Conservation (phyloP, 2,113 vertebrate genomes). For the Calyptomena viridis region DNA sequence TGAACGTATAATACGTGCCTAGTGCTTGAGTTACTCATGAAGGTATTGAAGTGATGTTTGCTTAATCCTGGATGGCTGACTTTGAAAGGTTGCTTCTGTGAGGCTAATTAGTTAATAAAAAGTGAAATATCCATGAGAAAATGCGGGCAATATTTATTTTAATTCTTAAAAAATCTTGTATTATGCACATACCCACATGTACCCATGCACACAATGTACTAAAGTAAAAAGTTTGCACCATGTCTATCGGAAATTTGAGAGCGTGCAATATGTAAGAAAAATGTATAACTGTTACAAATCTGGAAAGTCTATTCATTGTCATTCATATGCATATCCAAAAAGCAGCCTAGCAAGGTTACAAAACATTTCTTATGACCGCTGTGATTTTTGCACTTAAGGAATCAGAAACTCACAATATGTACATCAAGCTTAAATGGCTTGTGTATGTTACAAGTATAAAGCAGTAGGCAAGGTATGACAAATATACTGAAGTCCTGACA, state of each 20-base stretch:
- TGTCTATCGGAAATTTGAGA: constrained; percentile 23
- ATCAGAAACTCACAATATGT: constrained; percentile 46
- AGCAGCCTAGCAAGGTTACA: constrained; percentile 56
- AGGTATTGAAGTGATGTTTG: not conserved
- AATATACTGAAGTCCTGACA: constrained; percentile 47
- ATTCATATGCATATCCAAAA: constrained; percentile 44
- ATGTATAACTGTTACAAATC: constrained; percentile 30
- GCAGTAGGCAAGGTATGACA: constrained; percentile 32
- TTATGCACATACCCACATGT: not conserved
- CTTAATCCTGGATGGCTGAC: not conserved
- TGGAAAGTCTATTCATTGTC: constrained; percentile 7
- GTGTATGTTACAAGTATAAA: constrained; percentile 66
- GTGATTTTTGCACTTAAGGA: constrained; percentile 54
- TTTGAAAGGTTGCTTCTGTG: not conserved
- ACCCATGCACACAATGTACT: not conserved
- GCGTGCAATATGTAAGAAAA: constrained; percentile 46
- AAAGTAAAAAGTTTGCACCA: constrained; percentile 46
- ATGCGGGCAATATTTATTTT: constrained; percentile 5
- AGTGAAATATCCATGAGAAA: not conserved
- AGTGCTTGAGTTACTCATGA: not conserved
- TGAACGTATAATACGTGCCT: not conserved
- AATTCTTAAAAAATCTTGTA: constrained; percentile 9
- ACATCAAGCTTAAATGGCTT: constrained; percentile 56
- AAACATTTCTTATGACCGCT: constrained; percentile 50
- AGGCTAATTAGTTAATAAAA: not conserved